Percentiles rank a stretch among this genome's conserved stretches.
These are phyloP conservation scores for Hydropsyche betteni DNA, from an alignment of 2,888 invertebrate species.

Conservation along the genomic window DNA sequence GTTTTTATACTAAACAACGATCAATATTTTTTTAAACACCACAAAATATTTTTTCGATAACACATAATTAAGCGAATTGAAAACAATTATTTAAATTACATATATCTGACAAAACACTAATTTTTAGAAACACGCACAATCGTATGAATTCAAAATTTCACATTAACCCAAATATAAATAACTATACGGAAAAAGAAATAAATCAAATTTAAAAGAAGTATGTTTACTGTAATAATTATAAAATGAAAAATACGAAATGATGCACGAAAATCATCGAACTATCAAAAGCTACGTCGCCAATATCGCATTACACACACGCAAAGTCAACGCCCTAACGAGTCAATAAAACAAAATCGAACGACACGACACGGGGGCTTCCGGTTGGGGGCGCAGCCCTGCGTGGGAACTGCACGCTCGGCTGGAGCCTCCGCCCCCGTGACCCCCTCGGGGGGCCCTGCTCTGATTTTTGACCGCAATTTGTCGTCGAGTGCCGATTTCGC, in stretches of 20 bases:
- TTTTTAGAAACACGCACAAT: too few relatives aligned
- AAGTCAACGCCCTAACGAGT: slow-evolving; percentile 24
- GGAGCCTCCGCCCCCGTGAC: slow-evolving; percentile 24
- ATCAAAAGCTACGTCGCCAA: background rate
- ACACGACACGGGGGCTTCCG: slow-evolving; percentile 34
- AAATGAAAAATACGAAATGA: background rate
- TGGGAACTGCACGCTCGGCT: slow-evolving; percentile 46
- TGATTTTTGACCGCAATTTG: slow-evolving; percentile 48
- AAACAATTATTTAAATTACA: too few relatives aligned
- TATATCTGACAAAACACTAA: too few relatives aligned
- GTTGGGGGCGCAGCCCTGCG: slow-evolving; percentile 33
- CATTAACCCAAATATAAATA: too few relatives aligned
- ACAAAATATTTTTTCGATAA: too few relatives aligned
- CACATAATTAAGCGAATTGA: too few relatives aligned
- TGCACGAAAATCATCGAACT: background rate
- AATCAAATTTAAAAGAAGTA: background rate
- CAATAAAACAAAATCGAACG: slow-evolving; percentile 29
- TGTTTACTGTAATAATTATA: background rate
- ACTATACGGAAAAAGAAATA: background rate
- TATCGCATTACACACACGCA: background rate
- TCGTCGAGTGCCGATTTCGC: slow-evolving; percentile 40
- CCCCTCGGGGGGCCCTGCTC: slow-evolving; percentile 26
- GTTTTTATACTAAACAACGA: too few relatives aligned
- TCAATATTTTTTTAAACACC: too few relatives aligned
- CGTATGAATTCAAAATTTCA: too few relatives aligned